Percentiles rank a stretch among this genome's conserved stretches.
Evolutionary conservation across 2,797 vertebrate genomes (phyloP).

Genomic region (Falco biarmicus): DNA sequence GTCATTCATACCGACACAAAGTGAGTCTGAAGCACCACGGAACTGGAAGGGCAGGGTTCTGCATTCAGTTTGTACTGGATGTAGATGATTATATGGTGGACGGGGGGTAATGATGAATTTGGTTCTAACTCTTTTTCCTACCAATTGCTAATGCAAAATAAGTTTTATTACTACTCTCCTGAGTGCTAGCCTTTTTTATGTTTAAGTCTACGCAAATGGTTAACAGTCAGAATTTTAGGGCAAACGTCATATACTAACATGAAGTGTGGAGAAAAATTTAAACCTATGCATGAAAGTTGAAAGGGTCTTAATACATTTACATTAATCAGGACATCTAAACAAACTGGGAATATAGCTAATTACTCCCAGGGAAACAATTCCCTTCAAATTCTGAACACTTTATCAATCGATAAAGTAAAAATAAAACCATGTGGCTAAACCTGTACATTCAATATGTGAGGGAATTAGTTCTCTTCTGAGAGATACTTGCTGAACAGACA

Average conservation of each 20-base stretch:
- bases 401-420: neutral
- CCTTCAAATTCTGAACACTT: neutral
- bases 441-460: neutral
- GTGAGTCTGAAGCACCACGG: neutral
- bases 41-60: neutral
- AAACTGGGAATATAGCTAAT: neutral
- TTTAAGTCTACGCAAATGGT: neutral
- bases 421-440: neutral
- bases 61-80: neutral
- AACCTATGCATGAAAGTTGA: neutral
- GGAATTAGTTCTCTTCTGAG: neutral
- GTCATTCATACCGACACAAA: neutral
- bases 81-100: neutral
- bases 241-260: neutral
- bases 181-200: neutral
- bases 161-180: neutral
- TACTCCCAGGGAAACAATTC: neutral
- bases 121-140: neutral
- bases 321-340: neutral
- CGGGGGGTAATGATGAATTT: neutral
- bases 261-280: neutral
- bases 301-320: neutral
- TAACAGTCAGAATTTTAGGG: neutral
- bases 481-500: neutral
- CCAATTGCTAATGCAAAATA: neutral